phyloP scores from a whole-genome alignment of 2,113 vertebrate species.

The Tenebrosternarchus preto region DNA sequence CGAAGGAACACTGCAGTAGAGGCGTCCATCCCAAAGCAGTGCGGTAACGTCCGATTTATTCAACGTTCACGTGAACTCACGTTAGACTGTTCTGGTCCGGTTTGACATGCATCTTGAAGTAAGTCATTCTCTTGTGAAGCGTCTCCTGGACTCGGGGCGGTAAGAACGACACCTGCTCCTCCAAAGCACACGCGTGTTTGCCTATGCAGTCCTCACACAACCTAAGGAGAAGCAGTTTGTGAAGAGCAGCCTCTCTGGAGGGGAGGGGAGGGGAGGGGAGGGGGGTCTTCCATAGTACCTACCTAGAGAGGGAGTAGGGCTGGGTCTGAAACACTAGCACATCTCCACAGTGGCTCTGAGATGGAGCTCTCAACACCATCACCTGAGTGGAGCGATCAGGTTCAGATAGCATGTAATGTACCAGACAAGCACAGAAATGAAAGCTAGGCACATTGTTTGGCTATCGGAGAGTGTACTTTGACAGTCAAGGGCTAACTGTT shows the following conservation, averaged over 20 bases:
- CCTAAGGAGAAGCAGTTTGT: constrained; percentile 61
- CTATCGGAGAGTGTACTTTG: too few relatives aligned
- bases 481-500: too few relatives aligned
- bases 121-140: constrained; percentile 82
- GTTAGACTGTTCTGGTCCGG: constrained; percentile 48
- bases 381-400: constrained; percentile 53
- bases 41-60: neutral
- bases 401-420: neutral
- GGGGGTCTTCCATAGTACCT: constrained; percentile 42
- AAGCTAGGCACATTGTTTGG: neutral
- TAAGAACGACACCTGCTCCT: constrained; percentile 75
- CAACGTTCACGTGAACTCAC: neutral
- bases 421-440: constrained; percentile 1
- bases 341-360: constrained; percentile 80
- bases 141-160: constrained; percentile 79
- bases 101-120: constrained; percentile 69
- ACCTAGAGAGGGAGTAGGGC: constrained; percentile 90
- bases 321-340: constrained; percentile 91
- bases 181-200: constrained; percentile 73
- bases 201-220: constrained; percentile 87
- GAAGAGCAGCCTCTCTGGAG: too few relatives aligned
- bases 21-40: neutral
- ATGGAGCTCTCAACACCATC: constrained; percentile 61
- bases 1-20: neutral
- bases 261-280: too few relatives aligned